Base-by-base conservation (phyloP, 2,797 vertebrate genomes). In the Rhinogobio ventralis region DNA sequence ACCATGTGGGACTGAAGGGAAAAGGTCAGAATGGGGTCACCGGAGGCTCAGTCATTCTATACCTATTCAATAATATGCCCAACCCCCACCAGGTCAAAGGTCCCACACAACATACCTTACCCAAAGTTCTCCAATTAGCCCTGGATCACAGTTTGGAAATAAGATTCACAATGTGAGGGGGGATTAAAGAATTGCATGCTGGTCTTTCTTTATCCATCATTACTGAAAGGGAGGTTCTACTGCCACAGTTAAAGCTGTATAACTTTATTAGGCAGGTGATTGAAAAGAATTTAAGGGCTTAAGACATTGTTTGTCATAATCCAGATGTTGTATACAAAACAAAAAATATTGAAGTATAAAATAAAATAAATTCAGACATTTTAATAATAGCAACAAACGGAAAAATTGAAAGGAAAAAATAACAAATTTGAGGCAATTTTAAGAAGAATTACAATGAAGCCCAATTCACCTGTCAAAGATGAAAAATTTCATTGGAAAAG, bases 391-490 rank as follows among this genome's bases (percentile, higher is more conserved):
- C 46, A 64, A 64, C 23, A 17, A 49, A 51, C 2, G 7, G 45
- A 88, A 91, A 85, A 87, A 84, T 91, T 90, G 89, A 91, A 90
- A 77, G 15, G 57, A 89, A 25, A 25, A 90, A 92, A 90, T 85
- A 81, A 90, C 68, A 87, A 90, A 86, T 72, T 93, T 94, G 92
- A 92, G 90, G 90, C 87, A 94, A 92, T 93, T 93, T 92, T 92
- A 90, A 93, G 94, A 87, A 90, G 90, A 92, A 93, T 93, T 93
- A 94, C 92, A 91, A 94, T 94, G 90, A 94, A 94, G 93, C 93
- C 93, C 92, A 94, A 94, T 95, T 92, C 91, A 92, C 92, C 90
- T 94, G 95, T 95, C 95, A 94, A 91, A 92, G 91, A 93, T 95
- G 93, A 95, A 94, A 92, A 92, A 95, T 95, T 93, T 95, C 93